These are phyloP conservation scores for Lasioglossum pauxillum DNA, from an alignment of 2,888 invertebrate species.

Conservation along the genomic window DNA sequence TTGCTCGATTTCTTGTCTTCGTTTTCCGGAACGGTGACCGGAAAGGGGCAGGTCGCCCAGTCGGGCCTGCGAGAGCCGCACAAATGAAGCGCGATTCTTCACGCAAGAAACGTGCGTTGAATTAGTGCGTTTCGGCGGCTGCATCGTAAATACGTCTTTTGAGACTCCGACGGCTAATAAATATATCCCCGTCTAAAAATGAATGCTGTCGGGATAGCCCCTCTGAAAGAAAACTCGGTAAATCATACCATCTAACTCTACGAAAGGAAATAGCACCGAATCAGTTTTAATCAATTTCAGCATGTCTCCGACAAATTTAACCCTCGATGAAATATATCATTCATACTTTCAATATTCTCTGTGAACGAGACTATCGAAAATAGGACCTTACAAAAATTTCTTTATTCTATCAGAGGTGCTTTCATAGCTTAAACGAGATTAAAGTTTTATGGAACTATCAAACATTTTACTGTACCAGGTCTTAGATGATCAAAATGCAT, in stretches of 20 bases:
- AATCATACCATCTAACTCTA: neutral
- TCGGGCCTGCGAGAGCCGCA: constrained; percentile 12
- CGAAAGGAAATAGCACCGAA: neutral
- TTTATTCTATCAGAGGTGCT: neutral
- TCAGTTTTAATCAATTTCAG: neutral
- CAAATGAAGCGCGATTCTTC: constrained; percentile 37
- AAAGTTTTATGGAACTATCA: neutral
- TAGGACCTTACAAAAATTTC: neutral
- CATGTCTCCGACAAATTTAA: neutral
- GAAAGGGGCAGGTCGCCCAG: constrained; percentile 34
- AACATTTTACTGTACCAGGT: neutral
- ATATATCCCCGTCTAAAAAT: constrained; percentile 23
- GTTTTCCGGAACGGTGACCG: constrained; percentile 47
- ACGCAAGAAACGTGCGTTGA: constrained; percentile 34
- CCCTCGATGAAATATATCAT: no score
- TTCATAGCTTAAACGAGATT: neutral
- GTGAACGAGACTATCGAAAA: neutral
- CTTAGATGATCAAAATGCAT: neutral
- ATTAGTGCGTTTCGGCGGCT: constrained; percentile 28
- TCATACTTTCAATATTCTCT: neutral
- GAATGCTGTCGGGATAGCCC: neutral
- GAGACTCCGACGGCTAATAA: constrained; percentile 3
- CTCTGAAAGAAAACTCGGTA: neutral
- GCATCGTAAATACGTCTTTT: constrained; percentile 15
- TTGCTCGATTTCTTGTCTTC: constrained; percentile 36